Conservation (phyloP, 2,113 vertebrate genomes). For the Carassius gibelio region DNA sequence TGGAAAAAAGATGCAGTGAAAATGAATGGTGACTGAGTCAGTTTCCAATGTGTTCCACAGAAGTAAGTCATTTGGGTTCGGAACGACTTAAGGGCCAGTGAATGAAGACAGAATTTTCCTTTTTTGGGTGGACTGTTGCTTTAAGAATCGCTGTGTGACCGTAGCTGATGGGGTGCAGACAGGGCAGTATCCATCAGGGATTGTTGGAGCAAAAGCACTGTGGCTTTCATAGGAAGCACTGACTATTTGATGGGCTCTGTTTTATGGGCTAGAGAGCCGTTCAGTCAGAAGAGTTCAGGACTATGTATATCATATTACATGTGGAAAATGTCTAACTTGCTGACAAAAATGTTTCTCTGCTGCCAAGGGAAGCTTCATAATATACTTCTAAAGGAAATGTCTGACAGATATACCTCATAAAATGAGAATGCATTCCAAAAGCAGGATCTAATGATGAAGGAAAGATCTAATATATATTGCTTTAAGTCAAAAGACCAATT, state of each 20-base stretch:
- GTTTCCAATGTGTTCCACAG: background rate
- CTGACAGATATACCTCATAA: conserved; percentile 6
- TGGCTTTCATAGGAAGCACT: conserved; percentile 25
- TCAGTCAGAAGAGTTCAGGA: conserved; percentile 18
- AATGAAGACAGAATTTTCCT: background rate
- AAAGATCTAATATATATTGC: conserved; percentile 1
- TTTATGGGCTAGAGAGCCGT: conserved; percentile 15
- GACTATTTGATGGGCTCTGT: conserved; percentile 24
- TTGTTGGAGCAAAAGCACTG: conserved; percentile 15
- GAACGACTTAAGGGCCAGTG: background rate
- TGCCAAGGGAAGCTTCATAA: conserved; percentile 1
- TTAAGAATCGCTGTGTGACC: background rate
- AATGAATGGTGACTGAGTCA: background rate
- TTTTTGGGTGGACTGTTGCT: background rate
- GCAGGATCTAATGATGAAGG: background rate
- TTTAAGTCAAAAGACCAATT: conserved; percentile 2
- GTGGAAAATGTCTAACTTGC: conserved; percentile 2
- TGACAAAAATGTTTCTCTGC: background rate
- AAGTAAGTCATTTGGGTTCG: background rate
- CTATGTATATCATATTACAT: conserved; percentile 25
- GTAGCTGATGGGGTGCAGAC: conserved; percentile 16
- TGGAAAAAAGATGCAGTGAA: background rate
- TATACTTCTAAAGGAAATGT: conserved; percentile 2
- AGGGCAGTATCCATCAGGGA: conserved; percentile 1
- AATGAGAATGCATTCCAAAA: conserved; percentile 5